phyloP scores from a whole-genome alignment of 2,113 vertebrate species.

The Tretioscincus oriximinensis region DNA sequence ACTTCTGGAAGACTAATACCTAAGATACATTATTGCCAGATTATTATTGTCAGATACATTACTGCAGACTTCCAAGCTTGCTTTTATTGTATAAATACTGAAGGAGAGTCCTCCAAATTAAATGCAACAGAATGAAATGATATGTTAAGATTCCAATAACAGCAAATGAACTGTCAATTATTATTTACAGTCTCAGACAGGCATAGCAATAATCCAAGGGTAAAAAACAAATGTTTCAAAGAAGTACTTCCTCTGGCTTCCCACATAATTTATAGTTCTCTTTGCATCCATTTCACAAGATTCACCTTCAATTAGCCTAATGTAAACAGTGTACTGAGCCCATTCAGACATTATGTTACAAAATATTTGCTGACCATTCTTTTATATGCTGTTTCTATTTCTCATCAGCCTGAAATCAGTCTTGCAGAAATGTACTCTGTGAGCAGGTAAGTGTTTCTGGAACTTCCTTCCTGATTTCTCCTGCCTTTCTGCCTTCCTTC shows the following conservation, averaged over 20 bases:
- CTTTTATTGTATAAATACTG: conserved; percentile 44
- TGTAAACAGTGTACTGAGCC: background rate
- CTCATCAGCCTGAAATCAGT: conserved; percentile 50
- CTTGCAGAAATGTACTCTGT: background rate
- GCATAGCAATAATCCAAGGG: background rate
- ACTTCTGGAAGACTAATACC: conserved; percentile 13
- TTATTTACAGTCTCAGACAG: background rate
- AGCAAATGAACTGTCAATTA: conserved; percentile 33
- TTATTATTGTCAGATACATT: conserved; percentile 35
- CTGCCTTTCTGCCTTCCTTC: background rate
- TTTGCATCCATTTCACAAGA: conserved; percentile 27
- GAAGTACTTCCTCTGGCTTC: conserved; percentile 3
- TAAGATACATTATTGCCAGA: conserved; percentile 34
- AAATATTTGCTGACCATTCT: conserved; percentile 17
- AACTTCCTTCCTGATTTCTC: conserved; percentile 52
- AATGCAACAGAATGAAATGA: conserved; percentile 49
- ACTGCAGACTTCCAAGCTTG: conserved; percentile 25
- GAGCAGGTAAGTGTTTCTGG: conserved; percentile 53
- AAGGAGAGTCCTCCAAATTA: conserved; percentile 49
- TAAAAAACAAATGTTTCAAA: conserved; percentile 7
- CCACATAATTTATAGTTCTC: conserved; percentile 31
- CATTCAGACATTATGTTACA: conserved; percentile 15
- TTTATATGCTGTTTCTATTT: conserved; percentile 21
- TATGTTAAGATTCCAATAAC: conserved; percentile 48
- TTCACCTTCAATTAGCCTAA: background rate